Evolutionary conservation across 2,797 vertebrate genomes (phyloP).

Genomic region (Trematomus bernacchii): DNA sequence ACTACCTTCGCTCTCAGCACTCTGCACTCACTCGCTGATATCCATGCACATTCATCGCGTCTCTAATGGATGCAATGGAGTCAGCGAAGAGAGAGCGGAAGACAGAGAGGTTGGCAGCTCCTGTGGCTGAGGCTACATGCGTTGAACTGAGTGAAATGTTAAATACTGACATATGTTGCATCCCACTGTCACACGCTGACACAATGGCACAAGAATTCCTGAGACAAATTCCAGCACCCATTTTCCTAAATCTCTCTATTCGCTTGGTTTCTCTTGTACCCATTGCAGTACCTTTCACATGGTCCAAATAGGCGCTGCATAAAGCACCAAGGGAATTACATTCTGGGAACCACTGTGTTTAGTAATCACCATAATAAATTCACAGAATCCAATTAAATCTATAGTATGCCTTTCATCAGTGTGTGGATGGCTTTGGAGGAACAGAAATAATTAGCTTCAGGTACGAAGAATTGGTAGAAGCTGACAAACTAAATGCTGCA

Average conservation of each 20-base stretch:
- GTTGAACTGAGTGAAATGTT: constrained; percentile 48
- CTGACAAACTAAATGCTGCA: constrained; percentile 22
- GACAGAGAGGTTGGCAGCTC: constrained; percentile 16
- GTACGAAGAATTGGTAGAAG: constrained; percentile 16
- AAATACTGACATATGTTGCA: constrained; percentile 39
- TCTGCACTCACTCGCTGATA: constrained; percentile 52
- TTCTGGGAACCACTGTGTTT: constrained; percentile 20
- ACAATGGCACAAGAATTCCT: constrained; percentile 21
- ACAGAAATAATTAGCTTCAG: constrained; percentile 12
- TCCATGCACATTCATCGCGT: constrained; percentile 32
- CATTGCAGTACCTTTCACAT: constrained; percentile 33
- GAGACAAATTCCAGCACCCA: constrained; percentile 38
- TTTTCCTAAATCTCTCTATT: constrained; percentile 20
- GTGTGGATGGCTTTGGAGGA: constrained; percentile 3
- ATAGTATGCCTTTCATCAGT: constrained; percentile 18
- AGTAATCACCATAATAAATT: constrained; percentile 49
- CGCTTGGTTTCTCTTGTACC: background rate
- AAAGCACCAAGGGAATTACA: constrained; percentile 40
- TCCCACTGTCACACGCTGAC: constrained; percentile 14
- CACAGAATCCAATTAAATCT: constrained; percentile 51
- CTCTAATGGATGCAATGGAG: constrained; percentile 52
- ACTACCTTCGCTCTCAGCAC: constrained; percentile 66
- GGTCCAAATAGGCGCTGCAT: constrained; percentile 39
- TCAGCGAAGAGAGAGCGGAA: constrained; percentile 19
- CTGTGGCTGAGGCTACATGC: constrained; percentile 16